Conservation (phyloP, 92 coral and sea anemone species). For the Palythoa caribaeorum region DNA sequence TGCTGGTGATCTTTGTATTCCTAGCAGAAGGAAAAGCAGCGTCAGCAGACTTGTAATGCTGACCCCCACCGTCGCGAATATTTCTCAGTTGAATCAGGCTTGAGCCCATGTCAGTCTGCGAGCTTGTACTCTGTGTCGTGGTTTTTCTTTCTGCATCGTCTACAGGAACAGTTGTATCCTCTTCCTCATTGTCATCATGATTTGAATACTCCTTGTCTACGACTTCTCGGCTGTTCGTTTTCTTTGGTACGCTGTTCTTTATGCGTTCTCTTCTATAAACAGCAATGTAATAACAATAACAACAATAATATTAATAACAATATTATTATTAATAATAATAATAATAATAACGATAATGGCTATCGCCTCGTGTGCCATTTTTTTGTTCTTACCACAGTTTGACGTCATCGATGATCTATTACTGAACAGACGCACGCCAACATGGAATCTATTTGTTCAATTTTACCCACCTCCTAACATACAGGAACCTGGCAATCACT, state of each 20-base stretch:
- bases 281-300: not conserved
- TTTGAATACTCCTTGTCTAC: not conserved
- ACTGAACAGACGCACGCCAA: too few relatives aligned
- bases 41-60: constrained; percentile 33
- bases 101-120: constrained; percentile 37
- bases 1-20: not conserved
- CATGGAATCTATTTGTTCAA: too few relatives aligned
- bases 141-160: not conserved
- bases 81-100: constrained; percentile 16
- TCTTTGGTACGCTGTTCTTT: not conserved
- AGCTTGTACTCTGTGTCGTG: not conserved
- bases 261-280: not conserved
- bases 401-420: too few relatives aligned
- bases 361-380: too few relatives aligned
- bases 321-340: too few relatives aligned
- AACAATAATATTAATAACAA: too few relatives aligned
- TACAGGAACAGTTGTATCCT: not conserved
- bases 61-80: not conserved
- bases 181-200: not conserved
- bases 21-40: constrained; percentile 9
- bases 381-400: too few relatives aligned
- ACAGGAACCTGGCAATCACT: not conserved
- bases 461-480: not conserved
- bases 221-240: not conserved
- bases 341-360: too few relatives aligned